Evolutionary conservation across 2,888 invertebrate genomes (phyloP), one percentile per base, ranked within the genome.

Genomic region (Danaus chrysippus): DNA sequence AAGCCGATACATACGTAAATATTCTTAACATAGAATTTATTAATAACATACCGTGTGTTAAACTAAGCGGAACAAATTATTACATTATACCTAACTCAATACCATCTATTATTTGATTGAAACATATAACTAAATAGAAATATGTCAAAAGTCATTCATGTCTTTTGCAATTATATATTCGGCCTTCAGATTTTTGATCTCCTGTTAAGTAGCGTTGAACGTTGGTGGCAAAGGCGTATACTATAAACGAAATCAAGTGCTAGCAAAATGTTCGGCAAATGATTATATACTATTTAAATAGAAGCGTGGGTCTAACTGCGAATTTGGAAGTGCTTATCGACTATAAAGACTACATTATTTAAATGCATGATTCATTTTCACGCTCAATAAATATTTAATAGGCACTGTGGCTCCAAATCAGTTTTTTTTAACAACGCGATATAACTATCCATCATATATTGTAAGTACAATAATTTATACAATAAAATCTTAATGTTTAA

Each of bases 191-290:
- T 58, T 64, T 55, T 65, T 56, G 64, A 67, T 62, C 56, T 61
- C 62, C 54, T 53, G 53, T 62, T 59, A 61, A 64, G 61, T 64
- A 61, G 64, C 58, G 43, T 49, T 63, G 68, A 65, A 69, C 67
- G 65, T 67, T 70, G 67, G 61, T 55, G 61, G 61, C 63, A 64
- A 71, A 68, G 70, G 69, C 67, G 70, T 68, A 63, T 60, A 58
- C 69, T 57, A 66, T 71, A 66, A 66, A 71, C 68, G 73, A 64
- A 69, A 66, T 70, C 68, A 65, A 42, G 71, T 73, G 77, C 76
- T 75, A 79, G 77, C 75, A 73, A 74, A 73, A 62, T 71, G 71
- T 70, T 72, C 73, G 72, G 71, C 68, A 68, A 56, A 64, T 66
- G 63, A 71, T 65, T 64, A 67, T 68, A 65, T 59, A 70, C 68